phyloP scores from a whole-genome alignment of 92 coral and sea anemone species.

The Epizoanthus illoricatus region DNA sequence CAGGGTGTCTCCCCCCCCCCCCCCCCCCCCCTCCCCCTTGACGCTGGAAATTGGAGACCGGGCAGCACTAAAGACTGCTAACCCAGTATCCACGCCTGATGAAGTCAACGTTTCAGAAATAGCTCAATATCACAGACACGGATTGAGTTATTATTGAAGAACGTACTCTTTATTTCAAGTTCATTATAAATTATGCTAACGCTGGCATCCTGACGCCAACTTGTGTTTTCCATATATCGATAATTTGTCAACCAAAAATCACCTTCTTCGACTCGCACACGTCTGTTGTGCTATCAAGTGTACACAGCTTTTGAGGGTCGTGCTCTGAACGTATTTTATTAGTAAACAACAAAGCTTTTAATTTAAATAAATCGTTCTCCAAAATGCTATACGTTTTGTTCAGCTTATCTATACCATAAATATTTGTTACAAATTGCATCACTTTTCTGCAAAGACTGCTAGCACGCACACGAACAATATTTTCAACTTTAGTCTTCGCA shows the following conservation, averaged over 20 bases:
- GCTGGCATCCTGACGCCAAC: background rate
- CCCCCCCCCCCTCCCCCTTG: no score
- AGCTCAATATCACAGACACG: background rate
- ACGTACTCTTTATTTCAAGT: background rate
- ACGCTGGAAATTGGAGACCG: no score
- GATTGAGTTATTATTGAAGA: background rate
- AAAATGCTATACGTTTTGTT: background rate
- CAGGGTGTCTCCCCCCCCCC: no score
- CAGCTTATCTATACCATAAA: background rate
- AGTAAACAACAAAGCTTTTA: background rate
- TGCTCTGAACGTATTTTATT: background rate
- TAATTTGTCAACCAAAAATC: background rate
- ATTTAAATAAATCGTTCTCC: constrained; percentile 2
- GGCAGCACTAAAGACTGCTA: no score
- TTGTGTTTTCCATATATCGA: background rate
- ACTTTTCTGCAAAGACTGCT: background rate
- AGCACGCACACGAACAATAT: background rate
- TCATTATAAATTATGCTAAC: background rate
- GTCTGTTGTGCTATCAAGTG: background rate
- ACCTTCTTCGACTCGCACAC: background rate
- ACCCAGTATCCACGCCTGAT: no score
- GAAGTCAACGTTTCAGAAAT: no score
- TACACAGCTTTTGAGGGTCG: background rate
- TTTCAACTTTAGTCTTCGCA: background rate
- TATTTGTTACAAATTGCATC: constrained; percentile 1